A percentile compares a stretch with the other conserved stretches of the same genome.
Conservation (phyloP, 2,888 invertebrate species). For the Cryptus viduatorius region DNA sequence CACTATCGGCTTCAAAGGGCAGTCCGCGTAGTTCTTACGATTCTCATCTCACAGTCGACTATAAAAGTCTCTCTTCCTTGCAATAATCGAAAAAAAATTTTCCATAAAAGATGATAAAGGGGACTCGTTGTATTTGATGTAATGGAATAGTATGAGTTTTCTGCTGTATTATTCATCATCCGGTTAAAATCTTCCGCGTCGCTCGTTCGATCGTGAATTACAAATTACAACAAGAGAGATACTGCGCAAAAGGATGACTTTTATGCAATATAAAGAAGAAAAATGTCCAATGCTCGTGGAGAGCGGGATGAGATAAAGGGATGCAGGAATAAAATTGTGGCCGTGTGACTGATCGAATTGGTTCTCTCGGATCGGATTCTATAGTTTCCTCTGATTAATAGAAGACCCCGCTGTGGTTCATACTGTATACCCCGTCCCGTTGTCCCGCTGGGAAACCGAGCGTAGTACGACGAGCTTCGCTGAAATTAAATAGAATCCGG, state of each 20-base stretch:
- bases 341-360: constrained; percentile 46
- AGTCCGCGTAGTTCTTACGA: background rate
- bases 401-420: constrained; percentile 32
- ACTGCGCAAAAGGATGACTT: background rate
- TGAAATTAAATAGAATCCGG: constrained; percentile 12
- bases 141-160: background rate
- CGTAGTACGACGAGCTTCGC: background rate
- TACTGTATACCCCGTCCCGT: constrained; percentile 34
- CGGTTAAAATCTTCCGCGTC: background rate
- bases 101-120: constrained; percentile 3
- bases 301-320: background rate
- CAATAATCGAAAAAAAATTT: background rate
- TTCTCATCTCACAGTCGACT: background rate
- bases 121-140: no score
- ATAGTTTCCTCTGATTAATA: constrained; percentile 49
- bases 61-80: background rate
- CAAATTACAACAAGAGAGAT: background rate
- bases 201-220: background rate
- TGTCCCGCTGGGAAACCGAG: constrained; percentile 40
- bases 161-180: background rate
- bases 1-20: background rate
- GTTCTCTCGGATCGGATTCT: constrained; percentile 6
- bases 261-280: background rate
- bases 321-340: constrained; percentile 20
- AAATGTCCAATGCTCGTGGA: background rate